Evolutionary conservation across 2,113 vertebrate species (phyloP), one percentile per base, ranked within the genome.

Genomic region (Motacilla alba): DNA sequence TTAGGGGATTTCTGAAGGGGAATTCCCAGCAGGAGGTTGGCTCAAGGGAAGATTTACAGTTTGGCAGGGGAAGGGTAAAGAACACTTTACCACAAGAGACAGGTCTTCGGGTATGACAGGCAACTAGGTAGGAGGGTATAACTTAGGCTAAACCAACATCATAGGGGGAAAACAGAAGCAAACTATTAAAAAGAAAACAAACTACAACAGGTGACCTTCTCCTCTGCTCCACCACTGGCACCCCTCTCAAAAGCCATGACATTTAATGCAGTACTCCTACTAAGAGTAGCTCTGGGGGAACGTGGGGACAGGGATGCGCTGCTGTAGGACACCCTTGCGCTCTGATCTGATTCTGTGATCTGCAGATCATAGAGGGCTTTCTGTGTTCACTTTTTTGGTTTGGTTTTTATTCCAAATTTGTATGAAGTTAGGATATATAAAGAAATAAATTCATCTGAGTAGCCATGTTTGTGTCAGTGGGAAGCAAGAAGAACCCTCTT

Each of bases 231-330:
- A 69, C 20, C 27, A 23, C 27, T 1, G 5, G 56, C 11, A n/a
- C 7, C 23, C 11, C 16, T 59, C 59, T 59, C 16, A 10, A 26
- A 31, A 72, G 21, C 0, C 0, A 4, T 19, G 41, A 2, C 4
- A 5, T 26, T 39, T 13, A 24, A 33, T 10, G 12, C 4, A 27
- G 21, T 8, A 2, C 33, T 82, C 10, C 21, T 49, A 15, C 35
- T 72, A 56, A 73, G 63, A 52, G 47, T 55, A 72, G 24, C 23
- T 49, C 30, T 12, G 14, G 56, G 23, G 30, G 15, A 50, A 4
- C 24, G 3, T 16, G 14, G 8, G 30, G 20, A 11, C 47, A 60
- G 53, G n/a, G 27, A 2, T 24, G 26, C 22, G 26, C 22, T 50
- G 62, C 44, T 74, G 28, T 43, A 47, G 31, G 44, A 9, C 46